Conservation (phyloP, 2,888 invertebrate species). For the Leucania comma region DNA sequence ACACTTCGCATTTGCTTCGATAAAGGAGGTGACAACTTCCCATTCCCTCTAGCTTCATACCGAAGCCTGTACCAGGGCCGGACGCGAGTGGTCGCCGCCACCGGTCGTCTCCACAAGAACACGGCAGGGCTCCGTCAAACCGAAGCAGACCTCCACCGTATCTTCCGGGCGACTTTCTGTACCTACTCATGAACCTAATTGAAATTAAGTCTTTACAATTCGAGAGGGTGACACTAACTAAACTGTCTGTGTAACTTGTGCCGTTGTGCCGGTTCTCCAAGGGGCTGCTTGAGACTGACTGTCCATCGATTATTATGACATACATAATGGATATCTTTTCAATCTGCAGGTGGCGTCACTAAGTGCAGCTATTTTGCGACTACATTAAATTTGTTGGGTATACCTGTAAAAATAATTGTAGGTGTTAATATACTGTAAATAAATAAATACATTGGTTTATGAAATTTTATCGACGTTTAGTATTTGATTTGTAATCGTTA, state of each 20-base stretch:
- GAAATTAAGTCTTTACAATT: neutral
- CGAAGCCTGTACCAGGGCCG: neutral
- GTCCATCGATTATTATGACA: too few relatives aligned
- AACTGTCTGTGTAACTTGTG: too few relatives aligned
- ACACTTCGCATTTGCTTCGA: neutral
- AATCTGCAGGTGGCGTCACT: too few relatives aligned
- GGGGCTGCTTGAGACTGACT: too few relatives aligned
- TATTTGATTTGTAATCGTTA: slow-evolving; percentile 50
- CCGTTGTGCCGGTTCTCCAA: too few relatives aligned
- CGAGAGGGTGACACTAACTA: too few relatives aligned
- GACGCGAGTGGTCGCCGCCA: neutral
- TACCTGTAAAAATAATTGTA: too few relatives aligned
- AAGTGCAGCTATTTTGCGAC: too few relatives aligned
- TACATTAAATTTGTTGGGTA: too few relatives aligned
- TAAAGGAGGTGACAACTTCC: neutral
- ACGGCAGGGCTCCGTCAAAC: neutral
- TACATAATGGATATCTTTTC: too few relatives aligned
- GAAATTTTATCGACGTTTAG: neutral
- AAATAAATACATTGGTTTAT: too few relatives aligned
- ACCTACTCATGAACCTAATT: neutral
- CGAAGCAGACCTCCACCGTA: neutral
- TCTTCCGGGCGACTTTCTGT: neutral
- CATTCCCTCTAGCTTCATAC: neutral
- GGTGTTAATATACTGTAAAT: too few relatives aligned
- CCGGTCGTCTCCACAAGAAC: neutral